Evolutionary conservation across 1,140 invertebrate species (phyloP), one percentile per base, ranked within the genome.

Genomic region (Zophobas morio): DNA sequence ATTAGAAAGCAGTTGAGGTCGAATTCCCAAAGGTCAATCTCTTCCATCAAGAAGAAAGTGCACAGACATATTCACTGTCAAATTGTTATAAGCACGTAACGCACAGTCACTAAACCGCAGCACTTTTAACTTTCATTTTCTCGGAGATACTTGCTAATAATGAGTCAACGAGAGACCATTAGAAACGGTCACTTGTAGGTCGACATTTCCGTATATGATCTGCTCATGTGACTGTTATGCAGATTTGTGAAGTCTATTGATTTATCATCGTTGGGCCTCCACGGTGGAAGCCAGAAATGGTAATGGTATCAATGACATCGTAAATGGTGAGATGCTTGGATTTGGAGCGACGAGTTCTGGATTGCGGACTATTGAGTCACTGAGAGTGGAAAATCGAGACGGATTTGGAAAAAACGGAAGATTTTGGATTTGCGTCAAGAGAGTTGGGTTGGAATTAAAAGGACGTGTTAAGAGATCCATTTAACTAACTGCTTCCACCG

Each of bases 121-220:
- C 49, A 73, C 71, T 73, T 56, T 73, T 73, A 73, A 73, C 71
- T 73, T 73, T 73, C 71, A 73, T 73, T 73, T 73, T 73, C 71
- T 73, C 70, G 20, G 51, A 57, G 56, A 53, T 66, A 33, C 47
- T 40, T 46, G 42, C 20, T 20, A 20, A 39, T 74, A 78, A 72
- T 78, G 76, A 78, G 76, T 78, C 76, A 78, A 74, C 57, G 47
- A 74, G 53, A 39, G 53, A 70, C 37, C 33, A 66, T 46, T 66
- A 77, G 70, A 47, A 77, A 71, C 66, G 63, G 63, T 51, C 49
- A 71, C 46, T 57, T 73, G 54, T 78, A 78, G 53, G 49, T 73
- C 70, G 70, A 54, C 57, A 54, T 77, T 78, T 78, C 76, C 76
- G 76, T 78, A 74, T 78, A 74, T 78, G 76, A 74, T 74, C 76